Conservation (phyloP, 2,113 vertebrate species). For the Aix galericulata region DNA sequence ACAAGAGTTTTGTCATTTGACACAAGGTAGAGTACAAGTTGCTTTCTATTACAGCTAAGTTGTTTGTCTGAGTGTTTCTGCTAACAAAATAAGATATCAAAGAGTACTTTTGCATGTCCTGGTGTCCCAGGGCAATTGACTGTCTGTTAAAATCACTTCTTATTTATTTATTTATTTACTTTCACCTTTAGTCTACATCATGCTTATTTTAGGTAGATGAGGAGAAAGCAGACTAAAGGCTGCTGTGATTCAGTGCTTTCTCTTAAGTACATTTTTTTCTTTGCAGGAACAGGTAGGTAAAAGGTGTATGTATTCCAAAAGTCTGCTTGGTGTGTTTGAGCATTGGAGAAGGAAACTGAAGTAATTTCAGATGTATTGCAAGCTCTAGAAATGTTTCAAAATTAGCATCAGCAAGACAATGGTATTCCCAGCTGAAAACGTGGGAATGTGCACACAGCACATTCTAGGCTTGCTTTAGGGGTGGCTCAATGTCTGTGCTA, state of each 20-base stretch:
- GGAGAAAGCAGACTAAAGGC: slow-evolving; percentile 13
- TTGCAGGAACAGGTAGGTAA: not conserved
- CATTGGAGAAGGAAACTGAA: not conserved
- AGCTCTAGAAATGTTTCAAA: not conserved
- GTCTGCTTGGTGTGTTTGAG: not conserved
- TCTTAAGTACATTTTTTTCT: not conserved
- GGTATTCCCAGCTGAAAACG: not conserved
- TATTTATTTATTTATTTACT: not conserved
- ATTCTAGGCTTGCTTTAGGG: not conserved
- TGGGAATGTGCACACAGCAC: rapidly evolving
- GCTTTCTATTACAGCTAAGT: not conserved
- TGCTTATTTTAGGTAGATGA: slow-evolving; percentile 15
- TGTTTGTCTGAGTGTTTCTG: not conserved
- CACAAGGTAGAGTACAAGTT: not conserved
- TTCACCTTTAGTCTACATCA: slow-evolving; percentile 2
- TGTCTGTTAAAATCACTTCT: not conserved
- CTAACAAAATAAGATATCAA: not conserved
- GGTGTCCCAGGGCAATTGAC: not conserved
- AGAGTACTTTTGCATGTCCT: not conserved
- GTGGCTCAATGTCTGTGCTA: not conserved
- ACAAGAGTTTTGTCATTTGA: not conserved
- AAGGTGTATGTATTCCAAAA: not conserved
- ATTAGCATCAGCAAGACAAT: not conserved
- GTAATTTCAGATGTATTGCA: slow-evolving; percentile 11
- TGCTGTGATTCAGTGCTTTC: not conserved